These are phyloP conservation scores for Cantharis lateralis DNA, from an alignment of 2,888 invertebrate species.

Conservation along the genomic window DNA sequence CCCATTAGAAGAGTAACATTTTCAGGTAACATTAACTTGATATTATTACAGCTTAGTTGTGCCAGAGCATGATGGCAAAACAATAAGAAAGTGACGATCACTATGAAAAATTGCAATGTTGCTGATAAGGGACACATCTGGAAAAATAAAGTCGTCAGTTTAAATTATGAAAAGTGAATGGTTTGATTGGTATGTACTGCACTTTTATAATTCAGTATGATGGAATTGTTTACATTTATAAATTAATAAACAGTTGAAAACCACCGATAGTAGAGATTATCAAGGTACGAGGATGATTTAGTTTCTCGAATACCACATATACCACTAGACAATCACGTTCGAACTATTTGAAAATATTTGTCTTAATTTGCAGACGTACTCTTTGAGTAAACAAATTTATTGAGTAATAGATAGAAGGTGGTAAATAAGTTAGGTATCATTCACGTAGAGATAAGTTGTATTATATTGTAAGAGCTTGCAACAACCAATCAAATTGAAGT, in stretches of 20 bases:
- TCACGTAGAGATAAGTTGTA: too few relatives aligned
- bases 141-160: slow-evolving; percentile 18
- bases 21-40: slow-evolving; percentile 41
- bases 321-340: not conserved
- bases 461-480: too few relatives aligned
- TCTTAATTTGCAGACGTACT: too few relatives aligned
- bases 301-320: not conserved
- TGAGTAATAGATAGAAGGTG: too few relatives aligned
- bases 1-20: slow-evolving; percentile 45
- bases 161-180: not conserved
- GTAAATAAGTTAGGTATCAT: too few relatives aligned
- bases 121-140: slow-evolving; percentile 53
- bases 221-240: not conserved
- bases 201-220: not conserved
- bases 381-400: too few relatives aligned
- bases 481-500: too few relatives aligned
- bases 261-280: not conserved
- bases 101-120: slow-evolving; percentile 45
- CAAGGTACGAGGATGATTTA: not conserved
- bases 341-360: too few relatives aligned
- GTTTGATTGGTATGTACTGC: not conserved
- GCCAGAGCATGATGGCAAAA: slow-evolving; percentile 43
- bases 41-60: slow-evolving; percentile 40
- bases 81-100: slow-evolving; percentile 43
- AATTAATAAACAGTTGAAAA: not conserved